These are phyloP conservation scores for Lagopus leucura DNA, from an alignment of 2,113 vertebrate species.

Conservation along the genomic window DNA sequence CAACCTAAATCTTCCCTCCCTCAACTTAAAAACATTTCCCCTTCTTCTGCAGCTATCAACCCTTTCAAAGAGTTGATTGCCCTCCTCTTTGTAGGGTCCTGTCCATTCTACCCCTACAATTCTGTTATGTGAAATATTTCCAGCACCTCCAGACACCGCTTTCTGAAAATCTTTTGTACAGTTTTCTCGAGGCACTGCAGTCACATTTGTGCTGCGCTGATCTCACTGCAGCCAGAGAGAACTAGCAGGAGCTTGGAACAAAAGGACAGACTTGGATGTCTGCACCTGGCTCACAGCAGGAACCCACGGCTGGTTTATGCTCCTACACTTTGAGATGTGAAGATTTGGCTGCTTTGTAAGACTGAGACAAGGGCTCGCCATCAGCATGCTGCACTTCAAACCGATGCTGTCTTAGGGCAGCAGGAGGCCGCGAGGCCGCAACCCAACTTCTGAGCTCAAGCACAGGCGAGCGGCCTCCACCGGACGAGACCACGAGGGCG, in stretches of 20 bases:
- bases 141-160: neutral
- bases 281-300: neutral
- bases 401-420: neutral
- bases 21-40: too few species aligned
- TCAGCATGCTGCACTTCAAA: neutral
- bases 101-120: too few species aligned
- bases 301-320: rapidly evolving
- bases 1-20: too few species aligned
- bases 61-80: too few species aligned
- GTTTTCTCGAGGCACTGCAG: neutral
- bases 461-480: neutral
- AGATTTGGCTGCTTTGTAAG: neutral
- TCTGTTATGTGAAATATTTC: rapidly evolving
- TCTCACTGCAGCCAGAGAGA: too few species aligned
- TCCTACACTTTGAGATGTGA: neutral
- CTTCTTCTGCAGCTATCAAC: too few species aligned
- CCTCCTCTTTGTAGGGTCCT: too few species aligned
- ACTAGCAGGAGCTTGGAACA: neutral
- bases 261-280: rapidly evolving
- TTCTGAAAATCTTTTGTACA: neutral
- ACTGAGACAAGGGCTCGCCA: rapidly evolving
- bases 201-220: rapidly evolving
- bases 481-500: constrained; percentile 19
- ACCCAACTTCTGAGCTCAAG: neutral
- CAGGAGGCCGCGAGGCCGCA: neutral